These are phyloP conservation scores for Falco berigora DNA, from an alignment of 2,797 vertebrate genomes.

Conservation along the genomic window DNA sequence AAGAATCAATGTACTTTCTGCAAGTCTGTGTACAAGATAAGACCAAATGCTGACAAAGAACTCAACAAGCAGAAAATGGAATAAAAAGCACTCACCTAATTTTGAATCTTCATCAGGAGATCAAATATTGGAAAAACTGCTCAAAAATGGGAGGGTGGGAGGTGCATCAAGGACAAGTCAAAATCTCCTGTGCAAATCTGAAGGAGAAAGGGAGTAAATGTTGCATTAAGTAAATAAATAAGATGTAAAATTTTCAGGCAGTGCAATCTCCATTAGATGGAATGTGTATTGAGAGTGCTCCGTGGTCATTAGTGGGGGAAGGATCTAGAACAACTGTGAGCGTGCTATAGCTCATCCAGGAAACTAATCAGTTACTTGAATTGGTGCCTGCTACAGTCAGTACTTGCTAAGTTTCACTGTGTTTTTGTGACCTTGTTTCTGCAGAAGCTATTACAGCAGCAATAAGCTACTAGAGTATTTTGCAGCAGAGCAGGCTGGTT, in stretches of 20 bases:
- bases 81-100: background rate
- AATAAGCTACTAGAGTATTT: background rate
- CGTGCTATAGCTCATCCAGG: background rate
- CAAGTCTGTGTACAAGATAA: background rate
- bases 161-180: background rate
- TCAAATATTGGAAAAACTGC: background rate
- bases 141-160: rapidly evolving
- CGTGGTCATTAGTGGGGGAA: background rate
- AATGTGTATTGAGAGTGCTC: background rate
- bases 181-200: background rate
- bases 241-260: background rate
- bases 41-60: background rate
- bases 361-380: background rate
- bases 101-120: background rate
- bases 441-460: background rate
- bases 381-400: background rate
- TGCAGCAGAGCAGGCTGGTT: background rate
- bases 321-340: background rate
- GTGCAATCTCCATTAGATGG: background rate
- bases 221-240: background rate
- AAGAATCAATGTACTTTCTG: background rate
- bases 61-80: background rate
- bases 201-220: background rate
- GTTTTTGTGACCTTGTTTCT: background rate
- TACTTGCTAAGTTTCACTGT: background rate